phyloP scores from a whole-genome alignment of 2,113 vertebrate species.

The Numenius arquata region DNA sequence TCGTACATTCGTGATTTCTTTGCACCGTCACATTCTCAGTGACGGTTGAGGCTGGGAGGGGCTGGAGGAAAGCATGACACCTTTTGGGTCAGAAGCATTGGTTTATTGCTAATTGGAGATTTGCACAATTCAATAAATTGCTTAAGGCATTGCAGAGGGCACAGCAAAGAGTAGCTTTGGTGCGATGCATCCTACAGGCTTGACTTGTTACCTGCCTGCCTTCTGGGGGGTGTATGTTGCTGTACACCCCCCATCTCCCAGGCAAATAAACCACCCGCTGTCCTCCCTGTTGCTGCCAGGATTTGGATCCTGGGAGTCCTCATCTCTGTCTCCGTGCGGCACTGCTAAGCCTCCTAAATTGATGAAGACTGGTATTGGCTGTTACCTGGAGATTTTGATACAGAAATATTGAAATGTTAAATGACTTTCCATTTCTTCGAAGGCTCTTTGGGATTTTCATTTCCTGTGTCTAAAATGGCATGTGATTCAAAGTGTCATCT shows the following conservation, averaged over 20 bases:
- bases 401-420: background rate
- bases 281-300: background rate
- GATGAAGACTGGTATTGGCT: background rate
- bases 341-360: background rate
- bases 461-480: slow-evolving; percentile 15
- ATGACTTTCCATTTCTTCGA: background rate
- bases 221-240: background rate
- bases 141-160: background rate
- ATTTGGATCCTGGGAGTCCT: background rate
- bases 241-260: background rate
- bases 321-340: background rate
- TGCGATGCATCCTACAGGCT: background rate
- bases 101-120: background rate
- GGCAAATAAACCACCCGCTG: background rate
- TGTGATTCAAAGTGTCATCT: background rate
- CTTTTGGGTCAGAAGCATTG: background rate
- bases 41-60: background rate
- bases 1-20: background rate
- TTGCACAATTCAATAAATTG: background rate
- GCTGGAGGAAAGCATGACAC: background rate
- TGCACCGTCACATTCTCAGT: background rate
- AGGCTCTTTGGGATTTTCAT: background rate
- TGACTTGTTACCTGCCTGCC: background rate
- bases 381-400: background rate
- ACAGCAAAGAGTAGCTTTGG: background rate